Conservation (phyloP, 2,797 vertebrate species). For the Pseudochromis fuscus region DNA sequence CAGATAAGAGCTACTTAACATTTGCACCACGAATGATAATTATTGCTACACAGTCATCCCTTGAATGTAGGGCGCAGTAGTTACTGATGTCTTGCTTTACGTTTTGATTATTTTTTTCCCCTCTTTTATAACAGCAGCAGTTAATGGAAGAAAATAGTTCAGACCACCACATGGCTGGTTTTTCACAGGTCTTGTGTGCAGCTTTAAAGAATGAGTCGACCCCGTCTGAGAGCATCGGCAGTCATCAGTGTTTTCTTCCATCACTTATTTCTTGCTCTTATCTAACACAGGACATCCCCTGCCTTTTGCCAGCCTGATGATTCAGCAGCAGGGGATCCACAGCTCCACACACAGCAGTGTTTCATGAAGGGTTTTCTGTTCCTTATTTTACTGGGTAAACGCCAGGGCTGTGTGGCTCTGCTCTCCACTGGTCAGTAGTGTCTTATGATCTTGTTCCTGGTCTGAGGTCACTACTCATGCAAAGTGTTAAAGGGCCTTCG, state of each 20-base stretch:
- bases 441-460: constrained; percentile 42
- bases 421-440: constrained; percentile 49
- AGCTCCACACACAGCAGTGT: constrained; percentile 38
- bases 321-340: constrained; percentile 37
- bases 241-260: constrained; percentile 38
- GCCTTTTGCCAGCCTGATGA: constrained; percentile 19
- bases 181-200: too few relatives aligned
- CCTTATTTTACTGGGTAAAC: constrained; percentile 22
- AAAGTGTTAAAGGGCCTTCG: constrained; percentile 70
- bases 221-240: constrained; percentile 14
- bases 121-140: constrained; percentile 9
- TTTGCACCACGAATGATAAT: constrained; percentile 41
- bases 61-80: constrained; percentile 58
- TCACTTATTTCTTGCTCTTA: constrained; percentile 26
- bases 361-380: constrained; percentile 33
- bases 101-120: constrained; percentile 26
- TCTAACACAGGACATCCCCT: background rate
- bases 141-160: constrained; percentile 6
- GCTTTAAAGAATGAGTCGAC: constrained; percentile 41
- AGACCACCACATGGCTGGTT: too few relatives aligned
- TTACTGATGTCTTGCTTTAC: constrained; percentile 15
- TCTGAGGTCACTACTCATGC: constrained; percentile 65
- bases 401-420: constrained; percentile 39
- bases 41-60: constrained; percentile 33
- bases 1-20: constrained; percentile 35